Conservation (phyloP, 2,888 invertebrate species). For the Epicampocera succincta region DNA sequence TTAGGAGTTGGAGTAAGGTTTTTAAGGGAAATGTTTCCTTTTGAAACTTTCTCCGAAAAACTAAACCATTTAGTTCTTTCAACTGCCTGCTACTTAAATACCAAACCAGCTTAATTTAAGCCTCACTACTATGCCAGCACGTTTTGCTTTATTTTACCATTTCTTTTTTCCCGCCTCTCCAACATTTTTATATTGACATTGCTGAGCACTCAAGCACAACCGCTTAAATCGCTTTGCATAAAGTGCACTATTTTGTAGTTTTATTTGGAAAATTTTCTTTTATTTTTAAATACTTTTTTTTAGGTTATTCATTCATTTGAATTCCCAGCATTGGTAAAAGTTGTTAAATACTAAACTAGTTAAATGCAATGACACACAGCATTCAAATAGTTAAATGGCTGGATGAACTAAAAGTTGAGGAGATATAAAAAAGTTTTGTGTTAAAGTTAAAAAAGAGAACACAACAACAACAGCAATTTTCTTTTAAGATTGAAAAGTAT, state of each 20-base stretch:
- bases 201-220: slow-evolving; percentile 62
- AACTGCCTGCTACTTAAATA: not conserved
- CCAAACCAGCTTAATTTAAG: slow-evolving; percentile 13
- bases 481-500: not conserved
- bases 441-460: not conserved
- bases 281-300: not conserved
- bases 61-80: slow-evolving; percentile 16
- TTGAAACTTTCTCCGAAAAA: not conserved
- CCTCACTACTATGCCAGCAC: slow-evolving; percentile 41
- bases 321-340: slow-evolving; percentile 51
- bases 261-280: not conserved
- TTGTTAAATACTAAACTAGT: slow-evolving; percentile 58
- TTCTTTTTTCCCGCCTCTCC: not conserved
- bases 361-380: slow-evolving; percentile 46
- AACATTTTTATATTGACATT: slow-evolving; percentile 53
- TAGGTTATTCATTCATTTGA: slow-evolving; percentile 24
- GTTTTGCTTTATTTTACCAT: slow-evolving; percentile 42
- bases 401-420: slow-evolving; percentile 28
- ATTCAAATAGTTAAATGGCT: slow-evolving; percentile 44
- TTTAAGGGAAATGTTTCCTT: not conserved
- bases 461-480: no score
- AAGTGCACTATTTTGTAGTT: slow-evolving; percentile 25
- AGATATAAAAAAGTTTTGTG: slow-evolving; percentile 1
- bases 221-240: slow-evolving; percentile 49
- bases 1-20: no score